Evolutionary conservation across 2,888 invertebrate species (phyloP), one percentile per base, ranked within the genome.

Genomic region (Ochlodes sylvanus): DNA sequence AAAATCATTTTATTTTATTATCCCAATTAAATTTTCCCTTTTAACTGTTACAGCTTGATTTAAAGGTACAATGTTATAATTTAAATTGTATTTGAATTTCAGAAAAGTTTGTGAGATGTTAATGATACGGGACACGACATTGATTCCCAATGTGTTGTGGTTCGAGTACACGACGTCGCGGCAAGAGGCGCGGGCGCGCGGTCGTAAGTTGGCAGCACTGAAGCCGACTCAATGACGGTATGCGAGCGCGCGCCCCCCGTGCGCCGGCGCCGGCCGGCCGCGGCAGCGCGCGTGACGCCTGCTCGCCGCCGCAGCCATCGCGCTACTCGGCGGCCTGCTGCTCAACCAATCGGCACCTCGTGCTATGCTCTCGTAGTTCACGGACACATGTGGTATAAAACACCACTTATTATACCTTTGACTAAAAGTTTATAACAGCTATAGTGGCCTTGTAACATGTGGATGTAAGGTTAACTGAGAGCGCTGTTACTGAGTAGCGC

Each of bases 91-190:
- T 41, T 72, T 69, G 63, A 72, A 70, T 93, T 94, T 34, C 93
- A 98, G 98, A 95, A 96, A 96, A 90, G 89, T 97, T 75, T 97
- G 97, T 69, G 98, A 98, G 90, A 95, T 97, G 86, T 90, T 98
- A 71, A 95, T 98, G 91, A 91, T 98, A 71, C 94, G 98, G 72
- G 98, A 98, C 84, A 97, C 98, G 47, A 97, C 98, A 0, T 90
- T 98, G 69, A 98, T 98, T 84, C 98, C 98, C 32, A 98, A 98
- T 86, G 97, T 98, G 17, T 86, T 98, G 74, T 98, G 98, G 98
- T 98, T 98, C 85, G 98, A 98, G 86, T 98, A 98, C 86, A 98
- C 97, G 32, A 97, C 97, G 73, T 96, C 97, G 65, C 94, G 98
- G 73, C 96, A 97, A 78, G 98, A 98, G 85, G 96, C 97, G 41